Conservation (phyloP, 37 sponge, comb jelly and placozoan species). For the Beroe ovata region DNA sequence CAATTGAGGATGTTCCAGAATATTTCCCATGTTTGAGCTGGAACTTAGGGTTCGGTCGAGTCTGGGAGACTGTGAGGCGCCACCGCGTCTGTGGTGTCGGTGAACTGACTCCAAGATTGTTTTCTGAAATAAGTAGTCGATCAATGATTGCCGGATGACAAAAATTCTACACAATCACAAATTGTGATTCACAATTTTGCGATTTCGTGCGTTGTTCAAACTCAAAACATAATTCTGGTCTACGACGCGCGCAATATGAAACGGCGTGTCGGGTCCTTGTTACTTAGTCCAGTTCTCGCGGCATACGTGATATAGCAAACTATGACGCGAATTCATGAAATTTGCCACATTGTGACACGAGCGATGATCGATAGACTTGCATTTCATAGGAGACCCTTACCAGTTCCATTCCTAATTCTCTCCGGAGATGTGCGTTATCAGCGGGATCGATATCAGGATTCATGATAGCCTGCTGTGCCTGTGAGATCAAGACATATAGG, state of each 20-base stretch:
- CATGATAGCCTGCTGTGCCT: slow-evolving; percentile 36
- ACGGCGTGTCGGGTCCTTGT: background rate
- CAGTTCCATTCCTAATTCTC: slow-evolving; percentile 55
- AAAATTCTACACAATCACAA: too few species aligned
- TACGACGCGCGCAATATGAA: background rate
- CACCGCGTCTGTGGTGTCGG: slow-evolving; percentile 51
- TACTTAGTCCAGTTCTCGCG: background rate
- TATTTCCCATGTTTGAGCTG: slow-evolving; percentile 28
- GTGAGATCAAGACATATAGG: slow-evolving; percentile 40
- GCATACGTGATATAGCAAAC: background rate
- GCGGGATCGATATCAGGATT: background rate
- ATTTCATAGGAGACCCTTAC: too few species aligned
- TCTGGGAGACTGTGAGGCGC: slow-evolving; percentile 11
- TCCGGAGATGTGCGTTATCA: slow-evolving; percentile 5
- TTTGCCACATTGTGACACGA: too few species aligned
- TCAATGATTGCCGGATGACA: background rate
- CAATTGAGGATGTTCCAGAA: slow-evolving; percentile 26
- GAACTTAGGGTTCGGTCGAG: slow-evolving; percentile 46
- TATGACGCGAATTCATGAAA: too few species aligned
- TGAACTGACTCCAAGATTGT: slow-evolving; percentile 47
- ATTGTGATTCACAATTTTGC: too few species aligned
- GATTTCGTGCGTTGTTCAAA: too few species aligned
- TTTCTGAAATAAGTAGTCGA: slow-evolving; percentile 63
- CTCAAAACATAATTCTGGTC: background rate
- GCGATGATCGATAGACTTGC: too few species aligned